Base-by-base conservation (phyloP, 2,888 invertebrate species). In the Spisula subtruncata region DNA sequence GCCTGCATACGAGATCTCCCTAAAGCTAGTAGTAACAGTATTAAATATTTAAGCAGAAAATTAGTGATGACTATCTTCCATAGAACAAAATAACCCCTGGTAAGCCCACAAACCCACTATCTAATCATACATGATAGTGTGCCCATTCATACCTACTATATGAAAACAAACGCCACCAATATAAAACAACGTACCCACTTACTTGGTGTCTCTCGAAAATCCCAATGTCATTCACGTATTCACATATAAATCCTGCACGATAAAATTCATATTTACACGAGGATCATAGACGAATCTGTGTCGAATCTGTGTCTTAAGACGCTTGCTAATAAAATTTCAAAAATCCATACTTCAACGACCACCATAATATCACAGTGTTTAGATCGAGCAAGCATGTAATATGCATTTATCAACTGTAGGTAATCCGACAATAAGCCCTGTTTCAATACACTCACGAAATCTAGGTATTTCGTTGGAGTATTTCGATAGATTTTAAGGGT, bases 291-390 rank as follows among this genome's bases (percentile, higher is more conserved):
- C 75, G 81, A 82, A 82, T 81, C 87, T 51, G 8, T 1, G 51
- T 35, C 75, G 81, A 82, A 82, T 81, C 87, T 51, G 8, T 1
- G 51, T 35, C 87, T 85, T 80, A 80, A 80, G 79, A n/a, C 79
- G 54, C 41, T 81, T 71, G 82, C 85, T 89, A 89, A 89, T 89
- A 89, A 89, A 89, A 80, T 89, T 89, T 85, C 82, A 85, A 89
- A 89, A 89, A 89, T 89, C 88, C 75, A 89, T 89, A 85, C 82
- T 75, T 75, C 51, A 81, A 46, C 75, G n/a, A n/a, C n/a, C 29
- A 32, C 20, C 75, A 85, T 51, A 82, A 88, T n/a, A 83, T 75
- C 82, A 71, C 79, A 89, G 82, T 85, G 81, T 54, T 25, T 29
- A 56, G 75, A 81, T 85, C 71, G 71, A 54, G n/a, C 75, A 82